Percentiles rank a stretch among this genome's conserved stretches.
Evolutionary conservation across 2,797 vertebrate genomes (phyloP).

Genomic region (Lagorchestes hirsutus): DNA sequence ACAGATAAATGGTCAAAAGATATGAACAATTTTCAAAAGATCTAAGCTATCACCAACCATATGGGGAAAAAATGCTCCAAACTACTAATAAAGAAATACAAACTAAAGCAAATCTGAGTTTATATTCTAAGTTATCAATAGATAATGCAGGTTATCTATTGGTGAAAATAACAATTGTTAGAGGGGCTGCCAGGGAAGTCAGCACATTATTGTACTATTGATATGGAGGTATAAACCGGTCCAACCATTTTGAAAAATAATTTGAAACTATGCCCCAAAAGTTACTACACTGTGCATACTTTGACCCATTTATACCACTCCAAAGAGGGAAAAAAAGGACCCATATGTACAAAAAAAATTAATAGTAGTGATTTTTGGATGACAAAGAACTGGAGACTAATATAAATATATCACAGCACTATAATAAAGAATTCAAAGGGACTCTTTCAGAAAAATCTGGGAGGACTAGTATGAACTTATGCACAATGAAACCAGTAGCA

Average conservation of each 20-base stretch:
- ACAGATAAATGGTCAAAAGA: background rate
- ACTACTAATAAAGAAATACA: background rate
- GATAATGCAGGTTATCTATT: background rate
- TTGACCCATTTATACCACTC: background rate
- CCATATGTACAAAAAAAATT: background rate
- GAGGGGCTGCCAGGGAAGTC: background rate
- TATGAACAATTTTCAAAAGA: background rate
- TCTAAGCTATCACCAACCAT: background rate
- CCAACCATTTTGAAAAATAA: background rate
- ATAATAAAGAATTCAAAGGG: background rate
- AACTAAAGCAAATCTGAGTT: background rate
- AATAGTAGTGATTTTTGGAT: background rate
- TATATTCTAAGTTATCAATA: background rate
- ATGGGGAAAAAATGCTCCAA: background rate
- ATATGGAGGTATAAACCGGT: background rate
- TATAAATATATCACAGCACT: background rate
- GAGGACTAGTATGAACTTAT: background rate
- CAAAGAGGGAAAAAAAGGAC: background rate
- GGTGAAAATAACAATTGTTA: background rate
- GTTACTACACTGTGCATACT: background rate
- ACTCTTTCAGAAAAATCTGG: background rate
- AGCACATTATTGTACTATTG: background rate
- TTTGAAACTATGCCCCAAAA: background rate
- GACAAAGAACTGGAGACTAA: background rate
- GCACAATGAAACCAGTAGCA: background rate